Evolutionary conservation across 2,113 vertebrate genomes (phyloP).

Genomic region (Hydropotes inermis): DNA sequence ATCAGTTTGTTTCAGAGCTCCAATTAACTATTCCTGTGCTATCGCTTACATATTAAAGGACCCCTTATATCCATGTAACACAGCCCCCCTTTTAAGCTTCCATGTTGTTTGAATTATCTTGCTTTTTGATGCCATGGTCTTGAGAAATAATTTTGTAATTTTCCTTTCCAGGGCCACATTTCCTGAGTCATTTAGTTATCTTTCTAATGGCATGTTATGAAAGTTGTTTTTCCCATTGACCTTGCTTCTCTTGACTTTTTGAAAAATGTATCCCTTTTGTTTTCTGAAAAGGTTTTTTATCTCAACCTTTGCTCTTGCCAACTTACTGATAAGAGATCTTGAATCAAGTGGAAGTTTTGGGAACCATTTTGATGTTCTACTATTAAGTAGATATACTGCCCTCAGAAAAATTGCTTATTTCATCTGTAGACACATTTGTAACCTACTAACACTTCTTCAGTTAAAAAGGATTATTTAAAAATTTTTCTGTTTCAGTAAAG

Average conservation of each 20-base stretch:
- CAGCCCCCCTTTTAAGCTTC: not conserved
- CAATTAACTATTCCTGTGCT: not conserved
- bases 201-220: slow-evolving; percentile 60
- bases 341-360: slow-evolving; percentile 36
- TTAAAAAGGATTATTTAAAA: slow-evolving; percentile 18
- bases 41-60: not conserved
- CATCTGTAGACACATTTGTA: not conserved
- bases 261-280: slow-evolving; percentile 46
- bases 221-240: slow-evolving; percentile 58
- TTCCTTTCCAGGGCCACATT: slow-evolving; percentile 55
- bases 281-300: slow-evolving; percentile 50
- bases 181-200: slow-evolving; percentile 64
- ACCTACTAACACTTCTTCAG: not conserved
- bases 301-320: slow-evolving; percentile 51
- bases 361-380: slow-evolving; percentile 39
- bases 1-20: not conserved
- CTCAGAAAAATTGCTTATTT: not conserved
- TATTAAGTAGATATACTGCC: slow-evolving; percentile 5
- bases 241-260: slow-evolving; percentile 62
- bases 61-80: not conserved
- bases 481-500: not conserved
- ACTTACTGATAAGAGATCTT: slow-evolving; percentile 39
- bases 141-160: slow-evolving; percentile 58
- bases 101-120: slow-evolving; percentile 21
- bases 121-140: slow-evolving; percentile 37